phyloP scores from a whole-genome alignment of 2,888 invertebrate genomes.

The Tachina grossa region DNA sequence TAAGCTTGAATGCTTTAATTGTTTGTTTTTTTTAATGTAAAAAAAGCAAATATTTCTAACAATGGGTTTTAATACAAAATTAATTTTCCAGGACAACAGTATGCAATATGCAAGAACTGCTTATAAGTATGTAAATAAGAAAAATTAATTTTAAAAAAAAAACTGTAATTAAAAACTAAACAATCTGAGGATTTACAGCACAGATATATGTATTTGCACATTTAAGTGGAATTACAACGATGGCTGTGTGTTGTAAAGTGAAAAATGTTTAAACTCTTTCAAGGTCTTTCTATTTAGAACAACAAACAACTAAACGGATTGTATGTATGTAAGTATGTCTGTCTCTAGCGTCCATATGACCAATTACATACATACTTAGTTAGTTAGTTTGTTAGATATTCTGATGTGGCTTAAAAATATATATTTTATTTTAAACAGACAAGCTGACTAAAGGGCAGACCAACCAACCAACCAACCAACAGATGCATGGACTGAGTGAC shows the following conservation, averaged over 20 bases:
- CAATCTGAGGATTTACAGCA: background rate
- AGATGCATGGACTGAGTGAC: constrained; percentile 5
- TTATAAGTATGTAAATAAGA: no score
- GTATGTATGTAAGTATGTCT: constrained; percentile 1
- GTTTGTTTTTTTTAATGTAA: background rate
- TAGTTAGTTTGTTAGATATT: constrained; percentile 25
- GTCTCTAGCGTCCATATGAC: constrained; percentile 7
- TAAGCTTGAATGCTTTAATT: no score
- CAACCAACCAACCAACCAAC: background rate
- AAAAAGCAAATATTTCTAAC: background rate
- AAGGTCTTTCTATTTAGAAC: constrained; percentile 43
- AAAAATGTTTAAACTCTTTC: constrained; percentile 48
- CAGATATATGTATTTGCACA: background rate
- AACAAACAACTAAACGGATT: constrained; percentile 27
- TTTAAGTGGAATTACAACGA: background rate
- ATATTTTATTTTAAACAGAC: constrained; percentile 10
- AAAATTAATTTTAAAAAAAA: no score
- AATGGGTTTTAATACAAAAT: no score
- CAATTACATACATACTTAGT: background rate
- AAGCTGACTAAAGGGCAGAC: background rate
- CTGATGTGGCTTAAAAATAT: constrained; percentile 27
- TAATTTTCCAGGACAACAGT: no score
- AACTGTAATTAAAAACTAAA: background rate
- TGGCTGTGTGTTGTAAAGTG: no score
- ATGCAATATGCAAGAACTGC: no score